A percentile compares a stretch with the other conserved stretches of the same genome.
Conservation (phyloP, 2,797 vertebrate genomes). For the Potorous gilbertii region DNA sequence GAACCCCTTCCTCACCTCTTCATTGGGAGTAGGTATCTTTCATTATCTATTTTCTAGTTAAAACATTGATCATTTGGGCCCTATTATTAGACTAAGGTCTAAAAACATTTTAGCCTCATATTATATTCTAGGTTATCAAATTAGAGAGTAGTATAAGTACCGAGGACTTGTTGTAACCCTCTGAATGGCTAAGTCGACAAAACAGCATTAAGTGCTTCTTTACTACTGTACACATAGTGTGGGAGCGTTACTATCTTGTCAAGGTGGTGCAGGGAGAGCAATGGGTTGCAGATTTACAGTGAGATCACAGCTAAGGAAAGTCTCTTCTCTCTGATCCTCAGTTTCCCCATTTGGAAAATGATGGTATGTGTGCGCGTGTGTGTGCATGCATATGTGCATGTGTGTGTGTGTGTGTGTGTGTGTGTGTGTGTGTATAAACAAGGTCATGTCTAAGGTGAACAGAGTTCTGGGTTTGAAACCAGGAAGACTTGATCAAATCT, state of each 20-base stretch:
- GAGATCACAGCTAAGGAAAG: background rate
- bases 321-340: background rate
- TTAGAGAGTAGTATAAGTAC: conserved; percentile 14
- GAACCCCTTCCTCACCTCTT: background rate
- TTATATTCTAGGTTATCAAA: background rate
- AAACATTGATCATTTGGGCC: background rate
- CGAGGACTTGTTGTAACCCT: background rate
- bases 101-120: background rate
- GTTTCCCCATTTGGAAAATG: background rate
- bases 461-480: conserved; percentile 11
- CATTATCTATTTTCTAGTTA: background rate
- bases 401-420: background rate
- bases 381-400: background rate
- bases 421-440: background rate
- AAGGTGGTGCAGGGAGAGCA: background rate
- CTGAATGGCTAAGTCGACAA: conserved; percentile 14
- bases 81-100: background rate
- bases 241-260: background rate
- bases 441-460: background rate
- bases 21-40: background rate
- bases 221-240: background rate
- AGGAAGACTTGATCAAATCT: background rate
- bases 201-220: background rate
- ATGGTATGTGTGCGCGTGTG: background rate
- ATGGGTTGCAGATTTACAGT: background rate